These are phyloP conservation scores for Uloborus diversus DNA, from an alignment of 1,140 invertebrate genomes.

Conservation along the genomic window DNA sequence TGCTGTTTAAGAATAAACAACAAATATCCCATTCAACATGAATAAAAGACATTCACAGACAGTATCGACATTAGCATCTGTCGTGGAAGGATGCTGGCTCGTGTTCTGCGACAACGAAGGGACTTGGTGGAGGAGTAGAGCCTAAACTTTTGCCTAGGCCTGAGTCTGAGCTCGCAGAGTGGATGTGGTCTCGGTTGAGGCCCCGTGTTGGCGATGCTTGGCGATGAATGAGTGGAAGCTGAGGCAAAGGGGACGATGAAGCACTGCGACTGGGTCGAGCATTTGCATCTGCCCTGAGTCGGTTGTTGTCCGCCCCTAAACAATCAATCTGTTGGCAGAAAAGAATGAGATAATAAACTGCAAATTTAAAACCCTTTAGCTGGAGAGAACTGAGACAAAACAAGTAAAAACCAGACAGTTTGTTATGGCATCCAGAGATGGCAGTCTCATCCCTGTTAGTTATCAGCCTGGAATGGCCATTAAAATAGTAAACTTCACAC, in stretches of 20 bases:
- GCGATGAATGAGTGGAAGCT: conserved; percentile 45
- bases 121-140: conserved; percentile 58
- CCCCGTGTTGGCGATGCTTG: conserved; percentile 44
- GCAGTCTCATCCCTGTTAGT: too few relatives aligned
- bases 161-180: conserved; percentile 60
- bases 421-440: too few relatives aligned
- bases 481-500: too few relatives aligned
- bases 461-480: too few relatives aligned
- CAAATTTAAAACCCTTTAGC: too few relatives aligned
- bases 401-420: too few relatives aligned
- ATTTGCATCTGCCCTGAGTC: conserved; percentile 31
- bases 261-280: conserved; percentile 56
- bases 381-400: too few relatives aligned
- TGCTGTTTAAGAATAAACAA: too few relatives aligned
- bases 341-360: too few relatives aligned
- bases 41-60: too few relatives aligned
- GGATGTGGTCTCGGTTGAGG: conserved; percentile 57
- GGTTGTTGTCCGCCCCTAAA: conserved; percentile 13
- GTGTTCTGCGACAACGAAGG: conserved; percentile 50
- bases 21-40: too few relatives aligned
- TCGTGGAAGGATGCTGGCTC: conserved; percentile 33
- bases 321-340: conserved; percentile 56
- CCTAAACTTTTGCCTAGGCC: conserved; percentile 60
- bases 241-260: conserved; percentile 52
- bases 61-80: too few relatives aligned